Conservation (phyloP, 2,888 invertebrate species). For the Ochropleura plecta region DNA sequence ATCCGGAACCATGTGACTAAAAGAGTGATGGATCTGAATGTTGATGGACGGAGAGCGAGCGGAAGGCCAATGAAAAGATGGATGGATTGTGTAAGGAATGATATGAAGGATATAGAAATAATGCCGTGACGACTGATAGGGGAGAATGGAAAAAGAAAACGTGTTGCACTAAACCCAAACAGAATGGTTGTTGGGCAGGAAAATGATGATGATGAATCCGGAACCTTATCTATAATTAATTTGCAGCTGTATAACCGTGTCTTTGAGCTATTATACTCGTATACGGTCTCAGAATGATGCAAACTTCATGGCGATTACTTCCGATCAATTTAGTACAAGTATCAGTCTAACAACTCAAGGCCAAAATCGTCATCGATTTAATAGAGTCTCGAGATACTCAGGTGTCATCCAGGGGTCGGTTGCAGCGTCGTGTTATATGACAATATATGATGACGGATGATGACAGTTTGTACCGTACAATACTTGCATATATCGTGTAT, state of each 20-base stretch:
- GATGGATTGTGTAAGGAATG: no score
- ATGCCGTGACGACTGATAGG: no score
- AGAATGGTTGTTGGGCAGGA: no score
- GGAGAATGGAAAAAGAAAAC: no score
- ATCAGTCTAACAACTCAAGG: conserved; percentile 30
- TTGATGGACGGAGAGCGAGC: no score
- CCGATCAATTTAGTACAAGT: conserved; percentile 43
- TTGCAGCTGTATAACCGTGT: background rate
- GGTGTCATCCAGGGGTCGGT: conserved; percentile 42
- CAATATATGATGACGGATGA: conserved; percentile 31
- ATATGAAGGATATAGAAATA: no score
- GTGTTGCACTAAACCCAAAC: no score
- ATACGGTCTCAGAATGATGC: background rate
- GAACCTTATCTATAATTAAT: background rate
- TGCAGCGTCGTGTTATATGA: conserved; percentile 27
- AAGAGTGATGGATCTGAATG: no score
- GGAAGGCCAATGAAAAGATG: no score
- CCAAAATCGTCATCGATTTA: conserved; percentile 27
- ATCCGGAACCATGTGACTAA: no score
- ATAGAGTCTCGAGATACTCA: conserved; percentile 23
- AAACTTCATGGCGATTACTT: conserved; percentile 39
- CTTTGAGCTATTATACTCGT: background rate
- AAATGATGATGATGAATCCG: background rate
- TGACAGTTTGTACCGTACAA: conserved; percentile 13
- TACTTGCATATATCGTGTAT: conserved; percentile 11